Conservation (phyloP, 2,797 vertebrate genomes). For the Manis javanica region DNA sequence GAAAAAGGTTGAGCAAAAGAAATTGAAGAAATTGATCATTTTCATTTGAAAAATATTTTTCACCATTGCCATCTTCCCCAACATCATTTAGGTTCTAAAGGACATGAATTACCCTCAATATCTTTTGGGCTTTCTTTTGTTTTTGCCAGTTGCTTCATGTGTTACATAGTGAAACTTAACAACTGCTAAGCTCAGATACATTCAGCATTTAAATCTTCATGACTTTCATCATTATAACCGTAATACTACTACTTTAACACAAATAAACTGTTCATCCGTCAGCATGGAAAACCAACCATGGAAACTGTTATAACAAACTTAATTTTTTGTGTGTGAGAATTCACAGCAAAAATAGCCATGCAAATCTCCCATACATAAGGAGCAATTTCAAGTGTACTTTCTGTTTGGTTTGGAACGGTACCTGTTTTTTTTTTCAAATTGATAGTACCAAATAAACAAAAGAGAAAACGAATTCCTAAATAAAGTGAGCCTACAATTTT, state of each 20-base stretch:
- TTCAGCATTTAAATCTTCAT: conserved; percentile 33
- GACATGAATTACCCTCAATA: neutral
- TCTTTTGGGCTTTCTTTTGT: neutral
- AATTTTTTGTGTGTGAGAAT: neutral
- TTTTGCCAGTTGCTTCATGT: neutral
- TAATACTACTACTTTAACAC: conserved; percentile 5
- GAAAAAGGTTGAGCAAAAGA: conserved; percentile 5
- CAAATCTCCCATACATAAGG: neutral
- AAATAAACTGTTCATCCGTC: neutral
- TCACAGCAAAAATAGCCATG: neutral
- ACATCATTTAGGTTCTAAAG: neutral
- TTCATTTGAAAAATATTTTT: conserved; percentile 40
- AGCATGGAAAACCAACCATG: conserved; percentile 23
- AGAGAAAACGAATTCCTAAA: neutral
- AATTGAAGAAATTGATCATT: neutral
- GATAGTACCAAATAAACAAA: neutral
- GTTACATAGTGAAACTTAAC: neutral
- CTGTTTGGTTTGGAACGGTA: neutral
- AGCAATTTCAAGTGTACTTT: neutral
- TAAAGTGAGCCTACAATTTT: neutral
- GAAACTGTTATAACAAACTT: neutral
- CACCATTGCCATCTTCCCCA: neutral
- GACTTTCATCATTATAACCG: neutral
- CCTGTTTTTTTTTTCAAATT: conserved; percentile 4
- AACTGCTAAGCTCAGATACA: neutral